phyloP scores from a whole-genome alignment of 2,797 vertebrate species.

The Rhincodon typus region DNA sequence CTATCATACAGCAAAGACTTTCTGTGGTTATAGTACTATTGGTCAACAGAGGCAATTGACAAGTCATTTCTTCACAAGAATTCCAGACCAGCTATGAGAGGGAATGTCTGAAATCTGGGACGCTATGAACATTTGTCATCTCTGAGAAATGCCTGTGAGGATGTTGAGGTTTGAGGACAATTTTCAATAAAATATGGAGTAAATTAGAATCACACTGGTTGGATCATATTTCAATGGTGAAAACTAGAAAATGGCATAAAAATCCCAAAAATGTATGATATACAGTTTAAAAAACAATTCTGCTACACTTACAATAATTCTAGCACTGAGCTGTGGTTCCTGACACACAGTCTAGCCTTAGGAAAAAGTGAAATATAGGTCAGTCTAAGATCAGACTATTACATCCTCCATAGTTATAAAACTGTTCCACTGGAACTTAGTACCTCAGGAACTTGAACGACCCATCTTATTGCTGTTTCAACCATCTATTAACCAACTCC shows the following conservation, averaged over 20 bases:
- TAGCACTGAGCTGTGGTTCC: conserved; percentile 11
- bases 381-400: conserved; percentile 33
- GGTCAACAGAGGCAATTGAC: background rate
- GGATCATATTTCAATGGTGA: background rate
- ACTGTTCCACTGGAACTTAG: conserved; percentile 28
- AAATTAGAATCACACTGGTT: background rate
- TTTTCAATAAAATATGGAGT: background rate
- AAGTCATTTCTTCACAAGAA: background rate
- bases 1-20: background rate
- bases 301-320: background rate
- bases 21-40: background rate
- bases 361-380: conserved; percentile 31
- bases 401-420: conserved; percentile 27
- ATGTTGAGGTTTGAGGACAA: background rate
- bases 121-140: background rate
- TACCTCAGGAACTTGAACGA: conserved; percentile 7
- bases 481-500: background rate
- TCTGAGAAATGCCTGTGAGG: background rate
- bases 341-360: conserved; percentile 21
- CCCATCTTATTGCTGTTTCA: conserved; percentile 22
- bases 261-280: conserved; percentile 5
- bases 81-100: background rate
- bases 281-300: background rate
- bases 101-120: background rate
- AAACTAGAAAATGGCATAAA: background rate